These are phyloP conservation scores for Poecile atricapillus DNA, from an alignment of 2,113 vertebrate species.

Conservation along the genomic window DNA sequence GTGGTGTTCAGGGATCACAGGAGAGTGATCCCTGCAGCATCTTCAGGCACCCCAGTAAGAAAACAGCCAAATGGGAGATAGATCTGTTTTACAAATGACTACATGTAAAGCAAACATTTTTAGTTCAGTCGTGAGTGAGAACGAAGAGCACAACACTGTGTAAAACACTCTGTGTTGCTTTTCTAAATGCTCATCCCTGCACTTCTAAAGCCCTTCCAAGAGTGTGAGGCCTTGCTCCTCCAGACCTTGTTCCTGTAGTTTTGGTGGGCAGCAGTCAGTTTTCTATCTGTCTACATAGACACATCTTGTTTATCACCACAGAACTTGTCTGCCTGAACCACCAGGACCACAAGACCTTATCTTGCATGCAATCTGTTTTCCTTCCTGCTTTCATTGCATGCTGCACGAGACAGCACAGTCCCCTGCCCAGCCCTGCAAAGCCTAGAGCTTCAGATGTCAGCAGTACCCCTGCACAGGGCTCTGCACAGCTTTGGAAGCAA, in stretches of 20 bases:
- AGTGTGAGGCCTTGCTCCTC: not conserved
- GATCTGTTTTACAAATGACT: not conserved
- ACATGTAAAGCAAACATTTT: not conserved
- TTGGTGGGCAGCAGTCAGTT: not conserved
- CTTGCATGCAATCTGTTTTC: not conserved
- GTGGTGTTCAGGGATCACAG: rapidly evolving
- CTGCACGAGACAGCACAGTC: not conserved
- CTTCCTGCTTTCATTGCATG: rapidly evolving
- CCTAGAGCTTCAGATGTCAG: too few species aligned
- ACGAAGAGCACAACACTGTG: not conserved
- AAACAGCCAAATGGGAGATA: not conserved
- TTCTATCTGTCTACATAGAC: not conserved
- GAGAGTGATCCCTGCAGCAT: not conserved
- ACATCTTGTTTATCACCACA: not conserved
- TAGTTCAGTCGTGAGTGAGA: not conserved
- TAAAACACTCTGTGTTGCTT: not conserved
- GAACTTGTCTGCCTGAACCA: not conserved
- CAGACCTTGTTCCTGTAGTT: not conserved
- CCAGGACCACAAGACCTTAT: not conserved
- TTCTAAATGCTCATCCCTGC: not conserved
- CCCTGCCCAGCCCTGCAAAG: not conserved
- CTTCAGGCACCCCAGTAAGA: not conserved
- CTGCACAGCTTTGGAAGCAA: not conserved
- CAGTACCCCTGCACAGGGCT: not conserved
- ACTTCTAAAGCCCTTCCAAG: not conserved